Evolutionary conservation across 2,888 invertebrate species (phyloP), one percentile per base, ranked within the genome.

Genomic region (Caenorhabditis plicata): DNA sequence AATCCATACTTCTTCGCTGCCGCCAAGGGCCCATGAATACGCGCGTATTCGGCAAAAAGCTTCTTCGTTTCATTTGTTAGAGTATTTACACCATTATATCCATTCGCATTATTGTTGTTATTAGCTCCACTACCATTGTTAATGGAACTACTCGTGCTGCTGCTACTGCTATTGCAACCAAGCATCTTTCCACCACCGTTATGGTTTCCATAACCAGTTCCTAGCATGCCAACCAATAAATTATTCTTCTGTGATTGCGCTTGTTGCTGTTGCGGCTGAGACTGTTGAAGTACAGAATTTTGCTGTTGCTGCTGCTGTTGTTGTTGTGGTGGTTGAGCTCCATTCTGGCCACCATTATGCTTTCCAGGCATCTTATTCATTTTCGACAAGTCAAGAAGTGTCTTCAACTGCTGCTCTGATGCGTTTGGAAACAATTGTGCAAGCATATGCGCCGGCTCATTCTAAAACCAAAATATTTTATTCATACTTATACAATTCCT

Each of bases 1-100:
- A 64, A 49, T 9, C 63, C 61, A 38, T 63, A 63, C 39, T 60
- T 60, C 7, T 47, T 50, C 27, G 65, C 64, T 5, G 74, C 72
- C 8, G 70, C 70, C 7, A 32, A 49, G 13, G 64, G 64, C 11
- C 72, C 72, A 41, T 70, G 63, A 17, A 19, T 9, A 23, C 39
- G 36, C 38, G 66, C 58, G 36, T 63, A 66, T 13, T 66, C 66
- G 13, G 52, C 44, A 32, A 63, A 51, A 22, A 50, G 33, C 15
- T 49, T 48, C 29, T 44, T 48, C 23, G 58, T 52, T 20, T 50
- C 53, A n/a, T 39, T 36, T 19, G 42, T n/a, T n/a, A n/a, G n/a
- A n/a, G n/a, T n/a, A n/a, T n/a, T n/a, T n/a, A n/a, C n/a, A n/a
- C n/a, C n/a, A n/a, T n/a, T n/a, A n/a, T n/a, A n/a, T n/a, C n/a